phyloP scores from a whole-genome alignment of 2,888 invertebrate genomes.

The Stegophylla sp. region DNA sequence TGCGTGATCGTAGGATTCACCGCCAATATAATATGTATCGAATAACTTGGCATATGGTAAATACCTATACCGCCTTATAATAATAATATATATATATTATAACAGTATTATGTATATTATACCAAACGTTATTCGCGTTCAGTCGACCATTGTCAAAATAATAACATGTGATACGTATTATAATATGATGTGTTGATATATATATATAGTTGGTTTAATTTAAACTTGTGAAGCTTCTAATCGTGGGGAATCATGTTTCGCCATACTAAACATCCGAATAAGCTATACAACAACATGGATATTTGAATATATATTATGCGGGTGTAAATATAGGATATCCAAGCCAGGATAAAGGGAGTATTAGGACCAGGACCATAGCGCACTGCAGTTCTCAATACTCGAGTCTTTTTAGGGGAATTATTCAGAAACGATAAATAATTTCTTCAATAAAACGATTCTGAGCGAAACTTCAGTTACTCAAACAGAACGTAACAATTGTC shows the following conservation, averaged over 20 bases:
- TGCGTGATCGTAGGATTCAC: not conserved
- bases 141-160: slow-evolving; percentile 50
- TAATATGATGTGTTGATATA: not conserved
- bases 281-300: slow-evolving; percentile 17
- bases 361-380: no score
- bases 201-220: not conserved
- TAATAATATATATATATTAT: not conserved
- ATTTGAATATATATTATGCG: no score
- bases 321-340: no score
- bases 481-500: no score
- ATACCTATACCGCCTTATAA: no score
- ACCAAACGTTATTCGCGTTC: not conserved
- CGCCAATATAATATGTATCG: slow-evolving; percentile 17
- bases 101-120: no score
- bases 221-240: slow-evolving; percentile 50
- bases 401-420: no score
- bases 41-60: slow-evolving; percentile 4
- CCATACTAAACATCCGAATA: slow-evolving; percentile 17
- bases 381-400: no score
- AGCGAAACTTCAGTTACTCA: no score
- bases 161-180: slow-evolving; percentile 21
- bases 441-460: no score
- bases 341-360: no score
- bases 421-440: no score
- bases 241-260: slow-evolving; percentile 52